A percentile compares a stretch with the other conserved stretches of the same genome.
Evolutionary conservation across 2,113 vertebrate species (phyloP).

Genomic region (Cinclus mexicanus): DNA sequence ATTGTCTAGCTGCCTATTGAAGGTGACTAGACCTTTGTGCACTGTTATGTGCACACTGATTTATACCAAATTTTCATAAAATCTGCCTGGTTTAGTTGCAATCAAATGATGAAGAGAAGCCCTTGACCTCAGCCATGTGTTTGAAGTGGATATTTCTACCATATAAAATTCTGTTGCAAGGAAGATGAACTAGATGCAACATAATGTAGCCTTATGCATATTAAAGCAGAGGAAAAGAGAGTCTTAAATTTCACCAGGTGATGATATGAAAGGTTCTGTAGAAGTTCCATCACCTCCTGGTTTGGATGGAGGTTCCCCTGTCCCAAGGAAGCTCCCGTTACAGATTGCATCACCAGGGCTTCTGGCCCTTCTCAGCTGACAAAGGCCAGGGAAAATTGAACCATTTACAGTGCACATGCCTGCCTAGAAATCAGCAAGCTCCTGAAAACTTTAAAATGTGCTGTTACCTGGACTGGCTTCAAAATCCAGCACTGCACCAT

Average conservation of each 20-base stretch:
- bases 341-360: background rate
- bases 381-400: background rate
- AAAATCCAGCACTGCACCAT: background rate
- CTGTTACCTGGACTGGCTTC: slow-evolving; percentile 11
- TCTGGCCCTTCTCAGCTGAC: background rate
- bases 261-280: background rate
- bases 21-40: background rate
- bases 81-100: background rate
- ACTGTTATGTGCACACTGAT: background rate
- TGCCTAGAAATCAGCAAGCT: slow-evolving; percentile 36
- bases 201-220: background rate
- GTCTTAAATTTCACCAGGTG: background rate
- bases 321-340: background rate
- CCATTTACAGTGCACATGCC: background rate
- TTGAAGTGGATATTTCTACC: background rate
- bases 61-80: background rate
- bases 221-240: background rate
- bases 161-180: background rate
- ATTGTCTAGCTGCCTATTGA: background rate
- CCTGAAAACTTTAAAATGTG: slow-evolving; percentile 22
- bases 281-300: background rate
- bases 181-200: background rate
- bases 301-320: background rate
- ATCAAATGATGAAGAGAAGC: background rate
- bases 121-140: background rate